Conservation (phyloP, 1,140 invertebrate species). For the Zophobas atratus region DNA sequence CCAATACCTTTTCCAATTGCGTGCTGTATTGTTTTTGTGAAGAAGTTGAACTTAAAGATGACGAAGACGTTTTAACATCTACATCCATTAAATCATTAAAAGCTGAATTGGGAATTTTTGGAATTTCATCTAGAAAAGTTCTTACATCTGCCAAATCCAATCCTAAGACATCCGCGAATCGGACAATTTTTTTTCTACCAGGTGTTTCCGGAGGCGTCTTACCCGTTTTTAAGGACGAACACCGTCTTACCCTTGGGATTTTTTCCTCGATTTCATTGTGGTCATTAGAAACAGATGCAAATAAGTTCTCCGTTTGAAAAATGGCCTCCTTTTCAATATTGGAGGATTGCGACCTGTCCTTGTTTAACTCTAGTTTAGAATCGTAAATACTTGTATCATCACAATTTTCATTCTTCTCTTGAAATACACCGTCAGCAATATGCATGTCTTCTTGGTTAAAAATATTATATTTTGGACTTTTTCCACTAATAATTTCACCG, state of each 20-base stretch:
- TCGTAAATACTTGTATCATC: neutral
- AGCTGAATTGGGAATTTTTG: conserved; percentile 88
- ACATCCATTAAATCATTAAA: conserved; percentile 80
- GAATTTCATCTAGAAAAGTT: conserved; percentile 91
- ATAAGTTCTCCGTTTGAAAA: neutral
- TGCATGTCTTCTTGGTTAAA: no score
- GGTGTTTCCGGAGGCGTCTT: conserved; percentile 94
- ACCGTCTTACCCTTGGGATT: conserved; percentile 79
- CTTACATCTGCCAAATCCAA: conserved; percentile 93
- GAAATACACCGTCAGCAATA: no score
- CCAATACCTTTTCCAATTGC: conserved; percentile 73
- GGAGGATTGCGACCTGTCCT: neutral
- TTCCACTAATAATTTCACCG: no score
- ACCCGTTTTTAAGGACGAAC: conserved; percentile 90
- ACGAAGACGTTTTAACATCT: conserved; percentile 65
- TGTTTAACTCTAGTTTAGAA: neutral
- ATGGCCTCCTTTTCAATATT: neutral
- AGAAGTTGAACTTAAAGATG: conserved; percentile 31
- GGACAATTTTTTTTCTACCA: conserved; percentile 92
- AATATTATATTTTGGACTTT: no score
- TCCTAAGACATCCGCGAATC: conserved; percentile 95
- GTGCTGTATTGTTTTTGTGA: conserved; percentile 42
- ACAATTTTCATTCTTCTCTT: neutral
- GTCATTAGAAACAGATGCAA: neutral
- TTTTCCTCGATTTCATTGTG: conserved; percentile 64